Percentiles rank a stretch among this genome's conserved stretches.
Evolutionary conservation across 2,113 vertebrate species (phyloP).

Genomic region (Glaucidium brasilianum): DNA sequence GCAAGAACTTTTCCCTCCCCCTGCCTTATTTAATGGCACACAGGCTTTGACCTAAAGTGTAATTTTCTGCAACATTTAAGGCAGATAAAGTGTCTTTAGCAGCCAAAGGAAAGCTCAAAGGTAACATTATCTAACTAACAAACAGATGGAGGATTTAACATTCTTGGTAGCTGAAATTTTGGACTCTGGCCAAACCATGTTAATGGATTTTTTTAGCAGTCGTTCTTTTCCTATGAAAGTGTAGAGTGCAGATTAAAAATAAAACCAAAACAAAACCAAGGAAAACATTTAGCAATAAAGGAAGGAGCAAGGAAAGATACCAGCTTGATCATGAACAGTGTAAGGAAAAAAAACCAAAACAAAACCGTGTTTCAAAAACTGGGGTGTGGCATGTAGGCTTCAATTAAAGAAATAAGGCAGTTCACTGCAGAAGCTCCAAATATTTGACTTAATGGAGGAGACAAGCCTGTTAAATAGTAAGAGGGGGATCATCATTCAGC

Average conservation of each 20-base stretch:
- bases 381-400: background rate
- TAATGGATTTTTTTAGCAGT: constrained; percentile 71
- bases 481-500: background rate
- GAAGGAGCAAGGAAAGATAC: background rate
- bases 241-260: background rate
- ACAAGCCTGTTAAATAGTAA: background rate
- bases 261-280: background rate
- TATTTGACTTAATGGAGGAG: background rate
- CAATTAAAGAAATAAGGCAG: background rate
- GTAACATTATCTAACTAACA: constrained; percentile 72
- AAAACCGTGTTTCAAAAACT: background rate
- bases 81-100: constrained; percentile 69
- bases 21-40: constrained; percentile 42
- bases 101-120: constrained; percentile 70
- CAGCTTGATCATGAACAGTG: background rate
- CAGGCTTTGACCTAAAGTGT: constrained; percentile 68
- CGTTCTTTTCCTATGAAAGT: constrained; percentile 20
- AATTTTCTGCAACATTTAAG: constrained; percentile 74
- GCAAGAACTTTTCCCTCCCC: background rate
- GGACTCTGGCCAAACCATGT: constrained; percentile 48
- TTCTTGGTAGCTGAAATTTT: constrained; percentile 66
- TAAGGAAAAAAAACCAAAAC: background rate
- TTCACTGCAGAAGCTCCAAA: background rate
- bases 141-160: constrained; percentile 70
- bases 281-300: background rate